A percentile compares a stretch with the other conserved stretches of the same genome.
phyloP scores from a whole-genome alignment of 2,888 invertebrate species.

The Volucella zonaria region DNA sequence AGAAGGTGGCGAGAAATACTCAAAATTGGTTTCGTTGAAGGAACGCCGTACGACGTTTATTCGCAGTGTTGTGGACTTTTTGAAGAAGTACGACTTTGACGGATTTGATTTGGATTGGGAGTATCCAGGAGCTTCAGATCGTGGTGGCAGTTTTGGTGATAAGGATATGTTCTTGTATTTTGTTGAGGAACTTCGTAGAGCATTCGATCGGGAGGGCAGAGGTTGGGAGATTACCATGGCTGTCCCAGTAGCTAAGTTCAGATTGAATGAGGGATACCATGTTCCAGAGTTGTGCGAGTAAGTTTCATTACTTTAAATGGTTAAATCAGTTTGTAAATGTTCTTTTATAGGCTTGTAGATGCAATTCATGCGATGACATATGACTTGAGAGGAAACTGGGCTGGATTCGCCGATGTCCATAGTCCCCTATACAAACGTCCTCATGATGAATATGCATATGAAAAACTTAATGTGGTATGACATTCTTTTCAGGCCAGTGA shows the following conservation, averaged over 20 bases:
- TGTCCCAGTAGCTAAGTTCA: constrained; percentile 93
- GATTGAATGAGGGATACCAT: constrained; percentile 94
- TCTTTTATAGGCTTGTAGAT: constrained; percentile 86
- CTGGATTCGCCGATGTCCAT: constrained; percentile 94
- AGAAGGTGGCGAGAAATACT: constrained; percentile 94
- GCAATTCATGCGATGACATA: constrained; percentile 94
- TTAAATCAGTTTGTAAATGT: neutral
- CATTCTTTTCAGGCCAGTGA: neutral
- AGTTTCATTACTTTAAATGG: constrained; percentile 79
- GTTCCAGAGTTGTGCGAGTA: constrained; percentile 94
- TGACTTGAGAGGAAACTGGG: constrained; percentile 94
- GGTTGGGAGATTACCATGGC: constrained; percentile 95
- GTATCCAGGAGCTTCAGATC: constrained; percentile 93
- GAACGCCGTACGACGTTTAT: constrained; percentile 88
- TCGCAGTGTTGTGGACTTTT: constrained; percentile 89
- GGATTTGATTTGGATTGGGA: constrained; percentile 96
- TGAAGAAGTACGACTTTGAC: constrained; percentile 90
- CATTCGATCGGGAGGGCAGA: constrained; percentile 89
- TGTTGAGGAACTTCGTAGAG: constrained; percentile 90
- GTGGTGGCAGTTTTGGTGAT: constrained; percentile 92
- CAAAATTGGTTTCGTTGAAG: constrained; percentile 89
- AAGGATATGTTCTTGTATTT: constrained; percentile 92
- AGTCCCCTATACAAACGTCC: constrained; percentile 93
- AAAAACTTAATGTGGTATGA: constrained; percentile 93
- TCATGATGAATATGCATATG: constrained; percentile 94